Conservation (phyloP, 2,797 vertebrate genomes). For the Salarias fasciatus region DNA sequence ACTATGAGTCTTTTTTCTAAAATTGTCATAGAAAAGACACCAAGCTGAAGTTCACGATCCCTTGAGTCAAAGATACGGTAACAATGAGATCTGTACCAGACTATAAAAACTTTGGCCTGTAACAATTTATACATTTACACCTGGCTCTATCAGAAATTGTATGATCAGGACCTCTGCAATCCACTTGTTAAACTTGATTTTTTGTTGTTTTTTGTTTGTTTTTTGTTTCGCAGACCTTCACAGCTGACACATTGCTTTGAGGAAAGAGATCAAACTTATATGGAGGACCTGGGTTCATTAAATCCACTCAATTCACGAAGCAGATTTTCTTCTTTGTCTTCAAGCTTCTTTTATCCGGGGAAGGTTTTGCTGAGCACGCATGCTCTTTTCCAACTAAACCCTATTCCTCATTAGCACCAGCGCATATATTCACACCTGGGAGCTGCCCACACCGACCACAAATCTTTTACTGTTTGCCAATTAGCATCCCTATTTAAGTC, state of each 20-base stretch:
- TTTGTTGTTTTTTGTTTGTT: conserved; percentile 5
- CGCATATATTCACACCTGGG: conserved; percentile 65
- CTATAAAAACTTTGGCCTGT: too few species aligned
- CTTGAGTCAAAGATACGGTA: not conserved
- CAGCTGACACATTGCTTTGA: conserved; percentile 56
- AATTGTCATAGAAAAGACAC: not conserved
- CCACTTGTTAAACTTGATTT: conserved; percentile 33
- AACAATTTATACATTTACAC: not conserved
- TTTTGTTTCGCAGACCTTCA: conserved; percentile 37
- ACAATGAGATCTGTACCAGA: too few species aligned
- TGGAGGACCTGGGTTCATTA: conserved; percentile 62
- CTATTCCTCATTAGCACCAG: conserved; percentile 65
- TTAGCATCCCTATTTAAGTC: conserved; percentile 58
- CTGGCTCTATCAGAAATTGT: conserved; percentile 19
- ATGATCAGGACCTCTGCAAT: conserved; percentile 18
- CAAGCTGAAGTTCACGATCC: not conserved
- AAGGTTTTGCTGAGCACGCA: conserved; percentile 68
- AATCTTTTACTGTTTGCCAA: conserved; percentile 63
- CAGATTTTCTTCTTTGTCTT: conserved; percentile 72
- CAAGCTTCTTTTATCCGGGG: conserved; percentile 71
- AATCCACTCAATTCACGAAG: conserved; percentile 69
- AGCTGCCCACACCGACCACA: conserved; percentile 47
- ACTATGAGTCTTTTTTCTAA: not conserved
- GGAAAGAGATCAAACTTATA: conserved; percentile 61
- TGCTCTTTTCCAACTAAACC: conserved; percentile 68